Percentiles rank a stretch among this genome's conserved stretches.
Evolutionary conservation across 2,797 vertebrate genomes (phyloP).

Genomic region (Ctenopoma kingsleyae): DNA sequence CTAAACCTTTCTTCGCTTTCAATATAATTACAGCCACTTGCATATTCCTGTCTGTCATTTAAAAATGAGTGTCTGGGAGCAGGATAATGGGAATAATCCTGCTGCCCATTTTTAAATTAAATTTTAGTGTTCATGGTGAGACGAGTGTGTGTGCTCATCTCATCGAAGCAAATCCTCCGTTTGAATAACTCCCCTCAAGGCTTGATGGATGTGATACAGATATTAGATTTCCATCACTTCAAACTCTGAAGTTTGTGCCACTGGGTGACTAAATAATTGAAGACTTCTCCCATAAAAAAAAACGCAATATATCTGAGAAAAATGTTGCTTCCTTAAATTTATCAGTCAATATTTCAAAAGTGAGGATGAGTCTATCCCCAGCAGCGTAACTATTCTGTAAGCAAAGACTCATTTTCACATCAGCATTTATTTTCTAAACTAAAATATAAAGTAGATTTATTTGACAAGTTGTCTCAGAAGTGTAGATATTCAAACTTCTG

Average conservation of each 20-base stretch:
- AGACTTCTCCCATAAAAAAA: slow-evolving; percentile 61
- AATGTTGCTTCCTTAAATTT: slow-evolving; percentile 60
- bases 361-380: slow-evolving; percentile 33
- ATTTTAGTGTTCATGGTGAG: slow-evolving; percentile 63
- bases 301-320: slow-evolving; percentile 67
- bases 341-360: slow-evolving; percentile 67
- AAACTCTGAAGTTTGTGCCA: slow-evolving; percentile 69
- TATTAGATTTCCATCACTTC: slow-evolving; percentile 83
- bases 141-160: slow-evolving; percentile 47
- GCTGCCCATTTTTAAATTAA: slow-evolving; percentile 80
- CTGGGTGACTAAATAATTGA: slow-evolving; percentile 78
- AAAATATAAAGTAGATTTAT: neutral
- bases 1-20: slow-evolving; percentile 25
- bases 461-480: too few relatives aligned
- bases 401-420: slow-evolving; percentile 17
- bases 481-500: too few relatives aligned
- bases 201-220: slow-evolving; percentile 79
- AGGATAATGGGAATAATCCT: slow-evolving; percentile 77
- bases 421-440: slow-evolving; percentile 22
- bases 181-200: slow-evolving; percentile 70
- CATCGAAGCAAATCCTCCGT: slow-evolving; percentile 57
- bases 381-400: slow-evolving; percentile 31
- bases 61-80: slow-evolving; percentile 69
- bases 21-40: slow-evolving; percentile 68
- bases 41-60: slow-evolving; percentile 71